Conservation (phyloP, 1,140 invertebrate species). For the Brachystomella parvula region DNA sequence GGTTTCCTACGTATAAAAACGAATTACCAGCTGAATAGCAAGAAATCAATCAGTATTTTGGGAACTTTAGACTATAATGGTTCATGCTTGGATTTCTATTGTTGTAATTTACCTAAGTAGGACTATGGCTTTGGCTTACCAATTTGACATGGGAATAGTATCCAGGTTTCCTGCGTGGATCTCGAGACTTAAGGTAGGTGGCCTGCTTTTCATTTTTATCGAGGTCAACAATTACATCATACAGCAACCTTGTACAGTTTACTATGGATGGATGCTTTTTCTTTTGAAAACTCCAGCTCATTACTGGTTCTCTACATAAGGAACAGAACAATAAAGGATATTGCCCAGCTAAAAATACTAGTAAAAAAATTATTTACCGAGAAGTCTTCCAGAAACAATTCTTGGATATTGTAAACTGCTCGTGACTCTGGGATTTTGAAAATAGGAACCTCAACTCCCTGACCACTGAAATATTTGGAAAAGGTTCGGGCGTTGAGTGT, state of each 20-base stretch:
- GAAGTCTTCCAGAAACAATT: constrained; percentile 27
- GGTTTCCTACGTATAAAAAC: constrained; percentile 9
- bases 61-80: not conserved
- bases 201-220: constrained; percentile 15
- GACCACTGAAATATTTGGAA: constrained; percentile 49
- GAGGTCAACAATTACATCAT: constrained; percentile 8
- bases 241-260: constrained; percentile 26
- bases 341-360: not conserved
- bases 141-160: not conserved
- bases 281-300: constrained; percentile 5
- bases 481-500: constrained; percentile 48
- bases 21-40: not conserved
- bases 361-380: not conserved
- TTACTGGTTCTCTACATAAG: constrained; percentile 13
- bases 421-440: constrained; percentile 45
- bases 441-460: constrained; percentile 47
- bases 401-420: constrained; percentile 15
- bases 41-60: not conserved
- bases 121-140: constrained; percentile 9
- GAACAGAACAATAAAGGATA: not conserved
- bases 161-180: constrained; percentile 11
- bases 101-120: too few relatives aligned
- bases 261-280: constrained; percentile 16
- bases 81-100: not conserved
- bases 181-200: not conserved